Evolutionary conservation across 2,888 invertebrate species (phyloP).

Genomic region (Temnothorax unifasciatus): DNA sequence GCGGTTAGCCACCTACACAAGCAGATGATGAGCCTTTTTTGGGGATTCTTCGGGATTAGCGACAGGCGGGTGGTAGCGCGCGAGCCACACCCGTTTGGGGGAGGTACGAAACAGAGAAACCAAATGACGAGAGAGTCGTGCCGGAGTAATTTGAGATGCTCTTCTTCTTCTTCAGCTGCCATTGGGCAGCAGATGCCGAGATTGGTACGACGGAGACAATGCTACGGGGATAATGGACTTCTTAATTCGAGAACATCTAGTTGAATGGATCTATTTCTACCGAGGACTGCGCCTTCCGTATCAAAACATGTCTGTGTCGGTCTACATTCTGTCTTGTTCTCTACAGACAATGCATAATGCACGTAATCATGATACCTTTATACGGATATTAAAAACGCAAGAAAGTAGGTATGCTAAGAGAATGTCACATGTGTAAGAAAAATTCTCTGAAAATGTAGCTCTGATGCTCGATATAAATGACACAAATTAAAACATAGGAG

Average conservation of each 20-base stretch:
- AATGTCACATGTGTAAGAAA: background rate
- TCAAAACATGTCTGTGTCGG: slow-evolving; percentile 12
- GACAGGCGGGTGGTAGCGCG: slow-evolving; percentile 67
- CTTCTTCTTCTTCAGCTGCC: slow-evolving; percentile 81
- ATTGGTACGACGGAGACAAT: slow-evolving; percentile 80
- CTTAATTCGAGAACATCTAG: slow-evolving; percentile 74
- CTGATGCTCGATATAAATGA: no score
- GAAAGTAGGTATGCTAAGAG: background rate
- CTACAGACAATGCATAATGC: background rate
- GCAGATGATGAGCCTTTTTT: slow-evolving; percentile 79
- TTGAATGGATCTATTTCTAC: slow-evolving; percentile 41
- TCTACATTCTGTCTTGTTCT: background rate
- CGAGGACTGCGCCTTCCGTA: background rate
- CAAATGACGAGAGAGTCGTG: slow-evolving; percentile 66
- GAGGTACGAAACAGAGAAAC: slow-evolving; percentile 46
- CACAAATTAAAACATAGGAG: background rate
- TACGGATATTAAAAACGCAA: background rate
- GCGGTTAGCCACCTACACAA: slow-evolving; percentile 71
- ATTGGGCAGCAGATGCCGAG: slow-evolving; percentile 81
- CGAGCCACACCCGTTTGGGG: background rate
- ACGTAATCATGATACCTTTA: background rate
- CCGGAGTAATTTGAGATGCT: slow-evolving; percentile 83
- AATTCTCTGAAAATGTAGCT: background rate
- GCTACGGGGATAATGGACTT: slow-evolving; percentile 78
- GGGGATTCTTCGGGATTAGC: slow-evolving; percentile 68